Conservation (phyloP, 2,888 invertebrate species). For the Catocala nupta region DNA sequence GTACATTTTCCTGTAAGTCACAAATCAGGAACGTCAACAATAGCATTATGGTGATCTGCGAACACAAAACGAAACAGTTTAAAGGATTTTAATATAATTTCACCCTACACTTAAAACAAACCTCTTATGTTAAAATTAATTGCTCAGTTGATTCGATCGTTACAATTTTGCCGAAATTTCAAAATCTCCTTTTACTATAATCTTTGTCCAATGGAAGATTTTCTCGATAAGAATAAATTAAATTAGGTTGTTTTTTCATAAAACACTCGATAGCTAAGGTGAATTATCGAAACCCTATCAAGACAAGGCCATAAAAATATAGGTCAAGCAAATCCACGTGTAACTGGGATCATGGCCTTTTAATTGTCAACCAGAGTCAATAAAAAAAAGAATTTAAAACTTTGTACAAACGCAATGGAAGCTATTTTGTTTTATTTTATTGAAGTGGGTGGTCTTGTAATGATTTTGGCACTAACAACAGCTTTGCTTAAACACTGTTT, state of each 20-base stretch:
- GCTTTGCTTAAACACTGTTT: background rate
- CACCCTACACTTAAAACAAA: too few species aligned
- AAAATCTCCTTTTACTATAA: background rate
- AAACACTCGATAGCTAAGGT: background rate
- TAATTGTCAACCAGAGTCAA: slow-evolving; percentile 36
- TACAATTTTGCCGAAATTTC: background rate
- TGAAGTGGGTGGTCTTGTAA: slow-evolving; percentile 2
- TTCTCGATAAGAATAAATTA: slow-evolving; percentile 2
- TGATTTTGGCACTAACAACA: slow-evolving; percentile 1
- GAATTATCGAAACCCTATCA: slow-evolving; percentile 11
- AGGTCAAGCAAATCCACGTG: slow-evolving; percentile 39
- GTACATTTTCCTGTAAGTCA: too few species aligned
- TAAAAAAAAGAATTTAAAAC: slow-evolving; percentile 31
- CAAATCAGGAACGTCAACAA: too few species aligned
- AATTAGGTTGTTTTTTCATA: slow-evolving; percentile 9
- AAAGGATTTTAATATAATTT: too few species aligned
- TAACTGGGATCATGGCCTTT: slow-evolving; percentile 17
- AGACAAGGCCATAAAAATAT: slow-evolving; percentile 37
- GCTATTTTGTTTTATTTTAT: slow-evolving; percentile 13
- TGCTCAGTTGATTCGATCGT: too few species aligned
- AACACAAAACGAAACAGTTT: too few species aligned
- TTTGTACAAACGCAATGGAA: slow-evolving; percentile 9
- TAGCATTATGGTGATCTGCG: too few species aligned
- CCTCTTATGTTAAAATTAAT: too few species aligned
- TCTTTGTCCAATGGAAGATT: background rate